These are phyloP conservation scores for Agonopterix arenella DNA, from an alignment of 2,888 invertebrate species.

Conservation along the genomic window DNA sequence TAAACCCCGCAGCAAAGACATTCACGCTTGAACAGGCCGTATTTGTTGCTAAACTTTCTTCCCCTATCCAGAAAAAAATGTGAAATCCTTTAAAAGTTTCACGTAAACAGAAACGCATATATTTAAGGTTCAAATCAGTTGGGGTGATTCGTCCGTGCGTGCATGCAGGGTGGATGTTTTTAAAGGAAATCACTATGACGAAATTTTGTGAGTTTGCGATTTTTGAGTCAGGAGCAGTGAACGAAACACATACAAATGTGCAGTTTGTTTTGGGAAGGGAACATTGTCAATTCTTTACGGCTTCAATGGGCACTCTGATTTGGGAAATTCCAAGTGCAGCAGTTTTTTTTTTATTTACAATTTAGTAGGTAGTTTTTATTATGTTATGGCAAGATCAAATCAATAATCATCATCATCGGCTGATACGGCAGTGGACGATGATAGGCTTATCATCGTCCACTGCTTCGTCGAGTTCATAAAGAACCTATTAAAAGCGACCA, in stretches of 20 bases:
- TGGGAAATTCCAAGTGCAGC: no score
- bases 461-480: no score
- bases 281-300: no score
- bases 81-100: slow-evolving; percentile 40
- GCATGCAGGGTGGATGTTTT: background rate
- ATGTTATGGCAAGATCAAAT: no score
- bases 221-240: background rate
- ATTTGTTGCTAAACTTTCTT: slow-evolving; percentile 33
- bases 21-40: slow-evolving; percentile 30
- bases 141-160: slow-evolving; percentile 32
- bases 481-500: background rate
- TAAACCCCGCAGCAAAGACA: slow-evolving; percentile 16
- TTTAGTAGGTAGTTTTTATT: no score
- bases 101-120: slow-evolving; percentile 45
- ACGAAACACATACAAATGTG: slow-evolving; percentile 1
- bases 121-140: slow-evolving; percentile 39
- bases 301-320: no score
- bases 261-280: background rate
- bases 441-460: no score
- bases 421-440: no score
- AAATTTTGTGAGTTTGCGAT: slow-evolving; percentile 6
- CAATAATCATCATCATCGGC: no score
- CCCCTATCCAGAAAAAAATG: slow-evolving; percentile 27
- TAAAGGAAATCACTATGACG: slow-evolving; percentile 3
- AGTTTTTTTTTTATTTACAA: no score